phyloP scores from a whole-genome alignment of 92 coral and sea anemone genomes.

The Paragorgia papillata region DNA sequence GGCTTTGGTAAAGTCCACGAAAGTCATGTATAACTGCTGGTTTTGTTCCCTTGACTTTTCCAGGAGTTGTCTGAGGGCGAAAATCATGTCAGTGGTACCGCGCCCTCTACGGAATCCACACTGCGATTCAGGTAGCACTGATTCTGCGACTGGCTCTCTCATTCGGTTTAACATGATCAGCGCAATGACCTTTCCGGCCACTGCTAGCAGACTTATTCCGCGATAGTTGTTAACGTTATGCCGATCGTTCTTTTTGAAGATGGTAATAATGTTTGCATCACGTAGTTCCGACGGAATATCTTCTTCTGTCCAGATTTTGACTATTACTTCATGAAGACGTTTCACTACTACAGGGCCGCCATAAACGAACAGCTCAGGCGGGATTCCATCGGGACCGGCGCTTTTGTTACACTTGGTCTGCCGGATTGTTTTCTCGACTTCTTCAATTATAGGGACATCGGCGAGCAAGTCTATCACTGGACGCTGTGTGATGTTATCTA shows the following conservation, averaged over 20 bases:
- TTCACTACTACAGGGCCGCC: conserved; percentile 21
- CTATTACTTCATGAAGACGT: conserved; percentile 15
- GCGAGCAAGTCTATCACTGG: too few relatives aligned
- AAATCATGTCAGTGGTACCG: conserved; percentile 36
- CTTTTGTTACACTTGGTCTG: conserved; percentile 29
- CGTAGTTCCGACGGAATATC: conserved; percentile 46
- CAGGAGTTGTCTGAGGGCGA: conserved; percentile 35
- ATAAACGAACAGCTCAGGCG: conserved; percentile 37
- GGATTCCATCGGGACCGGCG: conserved; percentile 44
- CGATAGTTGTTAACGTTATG: conserved; percentile 33
- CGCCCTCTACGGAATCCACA: conserved; percentile 32
- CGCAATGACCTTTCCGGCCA: conserved; percentile 5
- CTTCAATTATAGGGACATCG: conserved; percentile 31
- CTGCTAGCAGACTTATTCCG: not conserved
- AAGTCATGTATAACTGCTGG: not conserved
- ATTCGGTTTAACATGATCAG: conserved; percentile 1
- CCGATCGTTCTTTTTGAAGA: conserved; percentile 43
- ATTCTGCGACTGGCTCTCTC: not conserved
- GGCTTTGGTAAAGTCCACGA: conserved; percentile 24
- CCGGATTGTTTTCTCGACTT: conserved; percentile 48
- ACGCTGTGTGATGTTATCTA: not conserved
- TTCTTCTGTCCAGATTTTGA: conserved; percentile 43
- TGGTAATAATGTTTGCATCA: conserved; percentile 43
- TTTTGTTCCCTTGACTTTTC: conserved; percentile 20
- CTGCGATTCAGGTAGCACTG: conserved; percentile 23